Percentiles rank a stretch among this genome's conserved stretches.
phyloP scores from a whole-genome alignment of 2,797 vertebrate species.

The Molossus molossus region DNA sequence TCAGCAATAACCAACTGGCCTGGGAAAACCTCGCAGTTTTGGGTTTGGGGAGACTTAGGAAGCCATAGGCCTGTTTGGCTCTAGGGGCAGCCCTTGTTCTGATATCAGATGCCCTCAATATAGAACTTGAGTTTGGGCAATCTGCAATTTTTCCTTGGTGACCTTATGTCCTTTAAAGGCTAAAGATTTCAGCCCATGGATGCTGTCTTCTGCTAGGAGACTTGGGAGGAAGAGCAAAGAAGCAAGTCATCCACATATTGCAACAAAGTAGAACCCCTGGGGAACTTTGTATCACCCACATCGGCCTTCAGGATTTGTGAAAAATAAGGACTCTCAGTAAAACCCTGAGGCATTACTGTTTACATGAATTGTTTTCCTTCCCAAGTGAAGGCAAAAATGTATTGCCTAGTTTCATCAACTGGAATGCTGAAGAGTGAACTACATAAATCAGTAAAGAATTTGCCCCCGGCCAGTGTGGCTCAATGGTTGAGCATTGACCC shows the following conservation, averaged over 20 bases:
- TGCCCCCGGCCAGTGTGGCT: too few relatives aligned
- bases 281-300: background rate
- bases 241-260: background rate
- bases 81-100: background rate
- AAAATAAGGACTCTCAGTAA: background rate
- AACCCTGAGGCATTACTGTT: background rate
- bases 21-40: background rate
- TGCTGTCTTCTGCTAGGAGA: background rate
- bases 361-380: background rate
- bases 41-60: background rate
- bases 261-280: background rate
- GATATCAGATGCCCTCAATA: background rate
- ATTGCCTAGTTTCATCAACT: background rate
- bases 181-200: background rate
- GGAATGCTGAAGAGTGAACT: too few relatives aligned
- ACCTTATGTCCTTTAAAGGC: background rate
- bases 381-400: background rate
- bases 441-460: background rate
- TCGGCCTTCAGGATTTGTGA: background rate
- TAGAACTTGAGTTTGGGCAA: background rate
- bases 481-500: too few relatives aligned
- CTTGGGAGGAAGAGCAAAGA: background rate
- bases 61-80: background rate
- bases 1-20: background rate
- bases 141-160: background rate